A percentile compares a stretch with the other conserved stretches of the same genome.
phyloP scores from a whole-genome alignment of 2,888 invertebrate genomes.

The Fragum fragum region DNA sequence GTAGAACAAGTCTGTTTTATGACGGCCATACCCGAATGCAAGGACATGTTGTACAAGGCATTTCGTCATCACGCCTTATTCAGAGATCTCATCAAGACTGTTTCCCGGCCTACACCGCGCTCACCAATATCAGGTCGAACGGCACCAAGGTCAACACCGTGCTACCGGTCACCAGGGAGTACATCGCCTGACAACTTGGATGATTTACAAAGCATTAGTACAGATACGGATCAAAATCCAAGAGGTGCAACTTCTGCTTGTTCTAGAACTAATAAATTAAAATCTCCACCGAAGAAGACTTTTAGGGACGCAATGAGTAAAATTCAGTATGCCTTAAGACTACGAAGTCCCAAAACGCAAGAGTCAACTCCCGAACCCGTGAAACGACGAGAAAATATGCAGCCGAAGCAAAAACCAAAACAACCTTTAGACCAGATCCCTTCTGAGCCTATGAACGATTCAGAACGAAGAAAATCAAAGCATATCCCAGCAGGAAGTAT shows the following conservation, averaged over 20 bases:
- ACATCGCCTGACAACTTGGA: not conserved
- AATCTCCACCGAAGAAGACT: not conserved
- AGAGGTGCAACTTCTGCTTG: no score
- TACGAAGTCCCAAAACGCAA: not conserved
- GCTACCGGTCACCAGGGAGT: not conserved
- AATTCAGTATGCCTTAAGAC: not conserved
- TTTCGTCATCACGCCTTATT: slow-evolving; percentile 74
- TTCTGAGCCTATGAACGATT: not conserved
- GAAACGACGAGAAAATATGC: not conserved
- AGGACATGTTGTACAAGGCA: slow-evolving; percentile 72
- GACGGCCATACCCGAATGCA: slow-evolving; percentile 70
- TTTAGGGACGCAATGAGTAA: not conserved
- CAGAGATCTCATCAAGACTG: not conserved
- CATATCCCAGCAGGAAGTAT: not conserved
- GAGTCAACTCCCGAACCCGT: no score
- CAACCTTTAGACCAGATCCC: not conserved
- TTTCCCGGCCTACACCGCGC: not conserved
- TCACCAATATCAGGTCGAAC: not conserved
- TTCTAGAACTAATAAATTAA: not conserved
- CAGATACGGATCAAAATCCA: no score
- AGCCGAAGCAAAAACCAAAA: not conserved
- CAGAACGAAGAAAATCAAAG: not conserved
- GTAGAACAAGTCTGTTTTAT: slow-evolving; percentile 74
- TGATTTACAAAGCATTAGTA: no score
- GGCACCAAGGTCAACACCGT: slow-evolving; percentile 7